Base-by-base conservation (phyloP, 2,888 invertebrate genomes). In the Ceratothoa steindachneri region DNA sequence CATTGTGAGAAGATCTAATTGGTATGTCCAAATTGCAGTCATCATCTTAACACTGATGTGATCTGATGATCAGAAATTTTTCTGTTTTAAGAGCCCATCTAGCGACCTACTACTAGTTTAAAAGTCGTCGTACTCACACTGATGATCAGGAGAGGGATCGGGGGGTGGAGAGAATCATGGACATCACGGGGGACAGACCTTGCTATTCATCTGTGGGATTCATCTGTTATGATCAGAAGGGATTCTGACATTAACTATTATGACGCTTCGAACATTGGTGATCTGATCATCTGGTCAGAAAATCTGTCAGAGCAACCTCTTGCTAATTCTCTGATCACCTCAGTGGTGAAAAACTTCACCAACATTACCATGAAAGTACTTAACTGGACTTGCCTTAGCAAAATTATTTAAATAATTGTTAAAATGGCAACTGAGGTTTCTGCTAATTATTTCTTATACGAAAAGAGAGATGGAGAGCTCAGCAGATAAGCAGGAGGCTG, bases 391-490 rank as follows among this genome's bases (percentile, higher is more conserved):
- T 71, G 67, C 65, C 74, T 71, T 27, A 64, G 70, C 24, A 70
- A 67, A 30, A 68, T 67, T 29, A 74, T 74, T 31, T 73, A 74
- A 30, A 70, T 73, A 22, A 51, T 64, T 53, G 74, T 77, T 19
- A 77, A 74, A 60, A 60, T 77, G 28, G 71, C 74, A 52, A 67
- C 76, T 55, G 73, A 69, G 41, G 69, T 55, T 19, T 68, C 69
- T 66, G 69, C 30, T 28, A 67, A 67, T 2, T 67, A 67, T n/a
- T 67, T 67, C 60, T 69, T 55, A 53, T 30, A 53, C 2, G 55
- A 69, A 69, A 69, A 41, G 41, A 41, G 41, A 15, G 41, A 70
- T 71, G 60, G 70, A 30, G 69, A 28, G 55, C 29, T 69, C 55
- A 55, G 53, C 52, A 69, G 69, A 69, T 29, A 5, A 41, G 52